Percentiles rank a stretch among this genome's conserved stretches.
Evolutionary conservation across 2,888 invertebrate species (phyloP).

Genomic region (Lepidochitona cinerea): DNA sequence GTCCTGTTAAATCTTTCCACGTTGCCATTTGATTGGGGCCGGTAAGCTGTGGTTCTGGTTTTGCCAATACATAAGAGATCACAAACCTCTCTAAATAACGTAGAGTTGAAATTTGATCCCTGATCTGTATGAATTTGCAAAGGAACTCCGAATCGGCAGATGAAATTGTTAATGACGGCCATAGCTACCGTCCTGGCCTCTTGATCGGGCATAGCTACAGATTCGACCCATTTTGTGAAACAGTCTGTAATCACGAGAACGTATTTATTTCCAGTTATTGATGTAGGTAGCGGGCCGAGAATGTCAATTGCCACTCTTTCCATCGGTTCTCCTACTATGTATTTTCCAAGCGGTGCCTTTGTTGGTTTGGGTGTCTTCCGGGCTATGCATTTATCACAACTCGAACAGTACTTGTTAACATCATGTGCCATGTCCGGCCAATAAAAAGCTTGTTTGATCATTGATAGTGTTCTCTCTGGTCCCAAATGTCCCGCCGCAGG

Average conservation of each 20-base stretch:
- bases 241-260: neutral
- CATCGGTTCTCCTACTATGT: neutral
- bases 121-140: neutral
- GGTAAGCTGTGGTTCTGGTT: neutral
- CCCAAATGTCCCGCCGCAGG: neutral
- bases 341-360: neutral
- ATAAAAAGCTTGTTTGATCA: neutral
- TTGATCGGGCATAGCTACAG: neutral
- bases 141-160: neutral
- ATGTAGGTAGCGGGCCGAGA: neutral
- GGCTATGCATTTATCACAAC: neutral
- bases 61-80: neutral
- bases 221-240: constrained; percentile 1
- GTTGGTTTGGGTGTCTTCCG: neutral
- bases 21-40: neutral
- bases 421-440: neutral
- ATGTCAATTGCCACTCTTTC: neutral
- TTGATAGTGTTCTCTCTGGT: neutral
- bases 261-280: neutral
- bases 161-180: neutral
- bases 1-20: neutral
- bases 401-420: neutral
- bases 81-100: neutral
- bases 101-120: neutral
- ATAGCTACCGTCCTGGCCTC: neutral